Conservation (phyloP, 2,113 vertebrate genomes). For the Eleginops maclovinus region DNA sequence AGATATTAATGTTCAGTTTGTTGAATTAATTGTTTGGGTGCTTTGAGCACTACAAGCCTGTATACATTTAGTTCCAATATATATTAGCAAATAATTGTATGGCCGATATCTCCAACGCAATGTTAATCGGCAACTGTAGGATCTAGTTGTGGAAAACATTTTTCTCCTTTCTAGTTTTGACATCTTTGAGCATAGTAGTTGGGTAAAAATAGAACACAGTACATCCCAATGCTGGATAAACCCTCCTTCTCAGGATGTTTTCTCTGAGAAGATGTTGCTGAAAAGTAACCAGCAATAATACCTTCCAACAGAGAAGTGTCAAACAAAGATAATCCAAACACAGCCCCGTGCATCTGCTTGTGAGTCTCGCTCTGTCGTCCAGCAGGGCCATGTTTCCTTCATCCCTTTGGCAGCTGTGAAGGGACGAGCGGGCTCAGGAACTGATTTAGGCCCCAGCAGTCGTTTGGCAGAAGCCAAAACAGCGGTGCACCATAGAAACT, state of each 20-base stretch:
- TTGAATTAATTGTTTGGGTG: too few relatives aligned
- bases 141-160: not conserved
- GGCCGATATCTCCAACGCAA: too few relatives aligned
- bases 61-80: too few relatives aligned
- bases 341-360: constrained; percentile 46
- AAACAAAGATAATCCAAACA: constrained; percentile 58
- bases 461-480: constrained; percentile 53
- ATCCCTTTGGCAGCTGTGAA: constrained; percentile 52
- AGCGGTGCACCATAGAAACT: constrained; percentile 44
- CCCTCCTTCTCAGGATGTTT: not conserved
- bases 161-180: not conserved
- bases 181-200: not conserved
- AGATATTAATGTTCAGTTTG: too few relatives aligned
- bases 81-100: too few relatives aligned
- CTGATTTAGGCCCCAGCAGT: constrained; percentile 46
- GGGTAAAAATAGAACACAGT: not conserved
- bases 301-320: constrained; percentile 29
- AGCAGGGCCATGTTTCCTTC: constrained; percentile 41
- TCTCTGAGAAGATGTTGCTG: constrained; percentile 1
- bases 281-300: constrained; percentile 33
- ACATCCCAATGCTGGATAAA: not conserved
- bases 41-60: too few relatives aligned
- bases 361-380: constrained; percentile 32
- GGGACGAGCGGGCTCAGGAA: constrained; percentile 28
- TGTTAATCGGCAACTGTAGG: too few relatives aligned